Base-by-base conservation (phyloP, 2,113 vertebrate genomes). In the Carettochelys insculpta region DNA sequence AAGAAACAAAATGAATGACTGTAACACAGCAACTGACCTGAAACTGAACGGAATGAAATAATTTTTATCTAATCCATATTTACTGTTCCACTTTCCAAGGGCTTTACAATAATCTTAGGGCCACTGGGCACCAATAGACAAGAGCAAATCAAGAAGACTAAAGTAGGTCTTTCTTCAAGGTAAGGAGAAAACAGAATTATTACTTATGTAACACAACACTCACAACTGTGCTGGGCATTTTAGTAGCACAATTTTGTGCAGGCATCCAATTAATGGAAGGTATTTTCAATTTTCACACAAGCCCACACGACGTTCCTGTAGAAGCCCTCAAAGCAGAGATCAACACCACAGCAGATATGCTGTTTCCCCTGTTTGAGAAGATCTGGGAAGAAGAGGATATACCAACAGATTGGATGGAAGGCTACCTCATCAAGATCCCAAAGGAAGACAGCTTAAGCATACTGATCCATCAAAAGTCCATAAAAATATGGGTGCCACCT, bases 111-210 rank as follows among this genome's bases (percentile, higher is more conserved):
- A 20, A 61, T 58, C 77, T 5, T 50, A 86, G 14, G 0, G 0
- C 11, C 41, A 13, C 31, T 88, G 34, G 7, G 8, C 5, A 3
- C 51, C 12, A 61, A 94, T 92, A 43, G 71, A 43, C 43, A 43
- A 25, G 83, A 31, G 87, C 53, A 90, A 86, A 54, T 51, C n/a
- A 34, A 82, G 85, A 41, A 38, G 24, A 91, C 90, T 47, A 85
- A 94, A 13, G 13, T 14, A 81, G 80, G 45, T 53, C 20, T 87
- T 77, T 87, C 88, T 88, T 83, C n/a, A 82, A 86, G 19, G 38
- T 41, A 43, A 43, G 12, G 86, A 43, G 54, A 82, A 54, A n/a
- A 8, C 82, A 25, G 87, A 96, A 86, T 68, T 90, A 89, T 68
- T 92, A 86, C 58, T 89, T 29, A 75, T 47, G 8, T 92, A 20